Conservation (phyloP, 2,113 vertebrate genomes). For the Clinocottus analis region DNA sequence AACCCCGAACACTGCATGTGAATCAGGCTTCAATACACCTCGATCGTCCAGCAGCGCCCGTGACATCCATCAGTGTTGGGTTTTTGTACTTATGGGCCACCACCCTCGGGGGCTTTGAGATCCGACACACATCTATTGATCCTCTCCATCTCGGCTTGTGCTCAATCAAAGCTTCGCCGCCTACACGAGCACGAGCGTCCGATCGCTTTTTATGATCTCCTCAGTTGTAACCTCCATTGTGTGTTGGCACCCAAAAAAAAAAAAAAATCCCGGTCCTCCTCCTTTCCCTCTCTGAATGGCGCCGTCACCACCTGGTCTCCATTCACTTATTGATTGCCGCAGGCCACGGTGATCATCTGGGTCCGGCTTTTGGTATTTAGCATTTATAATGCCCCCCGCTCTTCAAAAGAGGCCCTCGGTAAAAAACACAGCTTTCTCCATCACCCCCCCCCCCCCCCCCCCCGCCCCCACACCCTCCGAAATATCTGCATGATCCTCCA, state of each 20-base stretch:
- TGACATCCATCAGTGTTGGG: slow-evolving; percentile 4
- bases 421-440: slow-evolving; percentile 60
- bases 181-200: slow-evolving; percentile 37
- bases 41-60: not conserved
- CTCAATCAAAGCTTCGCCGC: slow-evolving; percentile 61
- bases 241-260: no score
- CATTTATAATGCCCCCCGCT: slow-evolving; percentile 72
- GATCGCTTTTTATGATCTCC: slow-evolving; percentile 67
- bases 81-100: not conserved
- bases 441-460: no score
- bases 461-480: slow-evolving; percentile 31
- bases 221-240: slow-evolving; percentile 55
- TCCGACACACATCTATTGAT: slow-evolving; percentile 61
- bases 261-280: slow-evolving; percentile 46
- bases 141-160: slow-evolving; percentile 30
- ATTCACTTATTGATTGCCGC: slow-evolving; percentile 78
- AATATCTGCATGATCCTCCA: slow-evolving; percentile 71
- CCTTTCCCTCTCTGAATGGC: slow-evolving; percentile 60
- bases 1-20: no score
- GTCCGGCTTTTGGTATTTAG: slow-evolving; percentile 70
- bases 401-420: slow-evolving; percentile 65
- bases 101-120: slow-evolving; percentile 33
- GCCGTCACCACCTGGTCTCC: slow-evolving; percentile 79
- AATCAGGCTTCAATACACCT: not conserved
- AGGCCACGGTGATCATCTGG: slow-evolving; percentile 78